These are phyloP conservation scores for Loxodonta africana DNA, from an alignment of 2,113 vertebrate genomes.

Conservation along the genomic window DNA sequence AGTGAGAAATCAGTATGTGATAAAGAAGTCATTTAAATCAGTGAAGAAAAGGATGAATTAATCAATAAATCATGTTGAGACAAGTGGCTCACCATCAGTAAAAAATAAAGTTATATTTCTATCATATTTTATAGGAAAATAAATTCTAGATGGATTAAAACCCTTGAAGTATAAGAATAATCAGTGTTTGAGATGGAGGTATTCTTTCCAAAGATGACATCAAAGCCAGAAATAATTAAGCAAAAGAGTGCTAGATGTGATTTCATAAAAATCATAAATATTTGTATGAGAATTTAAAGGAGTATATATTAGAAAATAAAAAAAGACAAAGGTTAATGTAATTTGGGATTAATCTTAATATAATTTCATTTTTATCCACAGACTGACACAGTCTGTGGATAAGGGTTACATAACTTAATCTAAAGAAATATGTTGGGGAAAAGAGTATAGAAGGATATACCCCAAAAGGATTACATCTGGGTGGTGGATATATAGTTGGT, in stretches of 20 bases:
- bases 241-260: neutral
- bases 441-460: neutral
- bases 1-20: conserved; percentile 37
- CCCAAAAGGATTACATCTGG: neutral
- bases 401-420: neutral
- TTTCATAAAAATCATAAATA: neutral
- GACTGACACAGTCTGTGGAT: neutral
- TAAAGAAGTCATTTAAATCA: conserved; percentile 50
- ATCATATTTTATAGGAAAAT: conserved; percentile 19
- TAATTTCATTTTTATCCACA: conserved; percentile 42
- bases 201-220: neutral
- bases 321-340: neutral
- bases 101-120: conserved; percentile 26
- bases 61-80: conserved; percentile 32
- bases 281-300: conserved; percentile 5
- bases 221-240: conserved; percentile 11
- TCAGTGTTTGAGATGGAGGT: neutral
- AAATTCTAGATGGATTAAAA: conserved; percentile 50
- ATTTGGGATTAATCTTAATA: conserved; percentile 11
- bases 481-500: neutral
- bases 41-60: conserved; percentile 34
- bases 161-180: neutral
- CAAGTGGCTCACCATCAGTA: neutral
- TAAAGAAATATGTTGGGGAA: neutral
- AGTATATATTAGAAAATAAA: neutral